Conservation (phyloP, 2,113 vertebrate genomes). For the Actenoides hombroni region DNA sequence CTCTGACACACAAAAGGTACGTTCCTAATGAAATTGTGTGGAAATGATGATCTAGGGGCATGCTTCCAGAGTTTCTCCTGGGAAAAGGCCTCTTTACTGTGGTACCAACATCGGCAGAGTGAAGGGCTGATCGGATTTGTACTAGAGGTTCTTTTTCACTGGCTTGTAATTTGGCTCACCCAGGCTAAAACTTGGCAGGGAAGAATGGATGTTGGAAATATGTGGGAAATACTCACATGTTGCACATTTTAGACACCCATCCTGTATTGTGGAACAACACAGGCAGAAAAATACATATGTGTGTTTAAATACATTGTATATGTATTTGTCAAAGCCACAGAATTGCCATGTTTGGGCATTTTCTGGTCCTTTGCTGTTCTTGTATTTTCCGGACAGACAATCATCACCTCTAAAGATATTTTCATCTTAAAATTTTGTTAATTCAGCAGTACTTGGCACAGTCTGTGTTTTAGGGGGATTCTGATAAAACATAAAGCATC, state of each 20-base stretch:
- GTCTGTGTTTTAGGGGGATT: neutral
- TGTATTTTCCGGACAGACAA: neutral
- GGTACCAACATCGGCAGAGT: neutral
- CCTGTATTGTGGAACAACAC: neutral
- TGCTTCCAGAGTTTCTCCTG: neutral
- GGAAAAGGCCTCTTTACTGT: neutral
- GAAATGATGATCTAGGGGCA: neutral
- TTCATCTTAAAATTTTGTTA: neutral
- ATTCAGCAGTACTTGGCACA: neutral
- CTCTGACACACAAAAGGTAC: neutral
- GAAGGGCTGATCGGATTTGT: neutral
- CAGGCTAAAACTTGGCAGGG: neutral
- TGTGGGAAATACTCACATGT: neutral
- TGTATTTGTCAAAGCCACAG: neutral
- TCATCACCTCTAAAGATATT: neutral
- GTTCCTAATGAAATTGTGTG: conserved; percentile 19
- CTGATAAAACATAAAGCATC: neutral
- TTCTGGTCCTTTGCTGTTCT: neutral
- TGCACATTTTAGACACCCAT: neutral
- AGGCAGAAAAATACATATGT: neutral
- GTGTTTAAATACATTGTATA: neutral
- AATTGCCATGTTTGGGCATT: neutral
- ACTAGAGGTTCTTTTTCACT: neutral
- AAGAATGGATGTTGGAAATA: neutral
- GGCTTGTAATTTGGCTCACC: neutral